These are phyloP conservation scores for Bombus superbus DNA, from an alignment of 1,140 invertebrate species.

Conservation along the genomic window DNA sequence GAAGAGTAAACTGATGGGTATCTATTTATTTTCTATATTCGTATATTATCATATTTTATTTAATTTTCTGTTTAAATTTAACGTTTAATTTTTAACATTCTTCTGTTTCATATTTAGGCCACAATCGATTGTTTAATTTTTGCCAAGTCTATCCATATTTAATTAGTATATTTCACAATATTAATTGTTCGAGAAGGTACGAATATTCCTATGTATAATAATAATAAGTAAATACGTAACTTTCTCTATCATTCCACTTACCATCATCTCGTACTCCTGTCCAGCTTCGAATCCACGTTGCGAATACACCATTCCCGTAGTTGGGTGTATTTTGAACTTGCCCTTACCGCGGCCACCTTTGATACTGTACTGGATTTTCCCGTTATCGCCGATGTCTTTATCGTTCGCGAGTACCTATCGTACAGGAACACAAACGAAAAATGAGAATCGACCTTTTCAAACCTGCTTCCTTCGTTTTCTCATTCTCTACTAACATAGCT, in stretches of 20 bases:
- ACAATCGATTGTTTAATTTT: too few relatives aligned
- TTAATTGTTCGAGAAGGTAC: too few relatives aligned
- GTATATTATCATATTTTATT: too few relatives aligned
- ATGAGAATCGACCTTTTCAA: background rate
- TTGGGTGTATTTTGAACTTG: slow-evolving; percentile 90
- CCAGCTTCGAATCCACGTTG: slow-evolving; percentile 87
- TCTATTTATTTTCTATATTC: too few relatives aligned
- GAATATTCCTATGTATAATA: too few relatives aligned
- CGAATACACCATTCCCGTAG: slow-evolving; percentile 91
- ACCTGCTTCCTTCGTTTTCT: background rate
- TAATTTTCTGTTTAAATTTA: too few relatives aligned
- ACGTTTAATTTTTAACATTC: too few relatives aligned
- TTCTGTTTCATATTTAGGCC: too few relatives aligned
- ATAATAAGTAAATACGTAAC: background rate
- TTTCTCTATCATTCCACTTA: slow-evolving; percentile 79
- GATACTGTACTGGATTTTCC: slow-evolving; percentile 91
- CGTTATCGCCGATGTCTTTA: slow-evolving; percentile 91
- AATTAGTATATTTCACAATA: too few relatives aligned
- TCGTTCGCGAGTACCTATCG: slow-evolving; percentile 93
- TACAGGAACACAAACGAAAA: slow-evolving; percentile 26
- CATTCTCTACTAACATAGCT: slow-evolving; percentile 24
- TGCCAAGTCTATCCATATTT: too few relatives aligned
- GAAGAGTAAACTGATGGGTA: too few relatives aligned
- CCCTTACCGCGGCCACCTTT: slow-evolving; percentile 88
- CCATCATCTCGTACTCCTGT: slow-evolving; percentile 91